Base-by-base conservation (phyloP, 2,888 invertebrate genomes). In the Clanis bilineata region DNA sequence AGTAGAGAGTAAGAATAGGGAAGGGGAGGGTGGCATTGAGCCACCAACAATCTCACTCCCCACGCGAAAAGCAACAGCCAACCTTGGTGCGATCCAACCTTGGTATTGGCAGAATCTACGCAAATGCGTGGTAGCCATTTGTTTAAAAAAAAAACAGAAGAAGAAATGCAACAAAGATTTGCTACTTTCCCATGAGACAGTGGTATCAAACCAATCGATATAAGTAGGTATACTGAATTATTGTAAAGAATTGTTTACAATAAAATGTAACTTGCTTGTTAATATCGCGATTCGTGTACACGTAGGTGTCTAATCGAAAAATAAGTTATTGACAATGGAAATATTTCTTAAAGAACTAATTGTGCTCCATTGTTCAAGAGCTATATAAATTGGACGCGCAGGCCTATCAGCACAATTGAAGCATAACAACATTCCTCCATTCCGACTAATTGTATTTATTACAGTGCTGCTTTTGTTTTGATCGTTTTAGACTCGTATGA, bases 381-480 rank as follows among this genome's bases (percentile, higher is more conserved):
- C 59, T 59, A 59, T 55, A 59, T 54, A 59, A 59, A 54, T 55
- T 55, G 28, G 55, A 22, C 55, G 15, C 32, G n/a, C 44, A 15
- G 15, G 9, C 25, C 47, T 55, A 22, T 54, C 28, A 5, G 22
- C 28, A n/a, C 28, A 43, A 22, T 23, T 41, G 54, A 59, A 43
- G 9, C 56, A 43, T n/a, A n/a, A 22, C 10, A 9, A 38, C 25
- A 55, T 10, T 43, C 43, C n/a, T 6, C 1, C 1, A 18, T 41
- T 43, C 18, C 6, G 5, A 56, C n/a, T n/a, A n/a, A n/a, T 43
- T 57, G 56, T 23, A 41, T 25, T 15, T 21, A 28, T 15, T 18
- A 23, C 18, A 43, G 12, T 43, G 28, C 56, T 57, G 39, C 12
- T 43, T 43, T n/a, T 57, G 23, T 21, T 51, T 18, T 5, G 4